Evolutionary conservation across 2,888 invertebrate genomes (phyloP), one percentile per base, ranked within the genome.

Genomic region (Zootermopsis nevadensis): DNA sequence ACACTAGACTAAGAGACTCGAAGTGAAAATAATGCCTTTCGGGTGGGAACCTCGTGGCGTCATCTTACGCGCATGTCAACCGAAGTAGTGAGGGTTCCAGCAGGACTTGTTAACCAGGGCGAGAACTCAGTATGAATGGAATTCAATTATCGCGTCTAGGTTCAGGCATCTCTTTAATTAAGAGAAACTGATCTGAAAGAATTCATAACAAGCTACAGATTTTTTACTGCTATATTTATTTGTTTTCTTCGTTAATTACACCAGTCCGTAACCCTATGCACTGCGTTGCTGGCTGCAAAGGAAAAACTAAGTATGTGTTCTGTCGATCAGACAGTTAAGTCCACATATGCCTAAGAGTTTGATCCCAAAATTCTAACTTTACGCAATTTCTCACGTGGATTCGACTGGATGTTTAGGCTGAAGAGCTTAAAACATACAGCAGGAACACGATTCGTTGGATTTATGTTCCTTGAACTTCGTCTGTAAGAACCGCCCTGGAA

Each of bases 81-180:
- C 2, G n/a, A 60, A 60, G 60, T 38, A 22, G 74, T 74, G 74
- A 3, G 31, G n/a, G 31, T 74, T 42, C 24, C 74, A 38, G 7
- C 31, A 33, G 24, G 19, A 35, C n/a, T 30, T 74, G 74, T 31
- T 74, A 74, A 38, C 74, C 22, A 42, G 60, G 8, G 38, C 38
- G 15, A 42, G 8, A 38, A 7, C 31, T 33, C 2, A 30, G 33
- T 6, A 33, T 24, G 74, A 74, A 38, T n/a, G 74, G 74, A 42
- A 74, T 74, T 38, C 74, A 74, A 74, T 74, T 74, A 74, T 38
- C 74, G n/a, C 38, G n/a, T n/a, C 74, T n/a, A 38, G 33, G 38
- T 74, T 74, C 74, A 38, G 24, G 38, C 74, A 35, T 35, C n/a
- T 74, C 74, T 74, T 74, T 74, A 74, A 74, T 74, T 74, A 74